Evolutionary conservation across 2,113 vertebrate genomes (phyloP).

Genomic region (Calyptomena viridis): DNA sequence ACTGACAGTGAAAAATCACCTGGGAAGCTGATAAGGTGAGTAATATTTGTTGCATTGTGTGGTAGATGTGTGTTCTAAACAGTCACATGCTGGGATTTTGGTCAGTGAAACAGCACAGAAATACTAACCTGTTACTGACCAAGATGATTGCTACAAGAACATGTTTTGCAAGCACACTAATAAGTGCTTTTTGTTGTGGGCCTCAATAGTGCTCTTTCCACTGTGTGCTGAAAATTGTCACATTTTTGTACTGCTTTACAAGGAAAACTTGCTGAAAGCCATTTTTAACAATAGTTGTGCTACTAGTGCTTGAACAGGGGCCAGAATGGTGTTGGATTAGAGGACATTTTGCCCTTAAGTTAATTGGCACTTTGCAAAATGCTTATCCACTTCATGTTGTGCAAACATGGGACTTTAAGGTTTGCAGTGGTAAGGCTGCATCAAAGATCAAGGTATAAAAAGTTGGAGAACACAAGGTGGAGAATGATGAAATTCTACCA

Average conservation of each 20-base stretch:
- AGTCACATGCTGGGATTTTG: background rate
- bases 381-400: background rate
- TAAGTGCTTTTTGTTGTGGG: background rate
- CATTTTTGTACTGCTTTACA: background rate
- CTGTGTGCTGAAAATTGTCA: background rate
- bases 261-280: background rate
- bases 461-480: background rate
- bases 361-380: background rate
- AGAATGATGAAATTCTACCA: background rate
- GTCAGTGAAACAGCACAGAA: background rate
- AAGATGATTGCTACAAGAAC: background rate
- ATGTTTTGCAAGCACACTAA: background rate
- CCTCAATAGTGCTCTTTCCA: background rate
- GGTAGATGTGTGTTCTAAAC: background rate
- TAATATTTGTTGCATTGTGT: background rate
- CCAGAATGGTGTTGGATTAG: background rate
- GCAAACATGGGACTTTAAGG: background rate
- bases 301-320: background rate
- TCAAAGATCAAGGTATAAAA: background rate
- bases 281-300: background rate
- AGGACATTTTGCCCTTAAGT: background rate
- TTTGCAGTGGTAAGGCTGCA: background rate
- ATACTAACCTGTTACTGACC: background rate
- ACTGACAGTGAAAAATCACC: background rate
- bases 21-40: background rate